Evolutionary conservation across 1,140 invertebrate species (phyloP).

Genomic region (Apis dorsata): DNA sequence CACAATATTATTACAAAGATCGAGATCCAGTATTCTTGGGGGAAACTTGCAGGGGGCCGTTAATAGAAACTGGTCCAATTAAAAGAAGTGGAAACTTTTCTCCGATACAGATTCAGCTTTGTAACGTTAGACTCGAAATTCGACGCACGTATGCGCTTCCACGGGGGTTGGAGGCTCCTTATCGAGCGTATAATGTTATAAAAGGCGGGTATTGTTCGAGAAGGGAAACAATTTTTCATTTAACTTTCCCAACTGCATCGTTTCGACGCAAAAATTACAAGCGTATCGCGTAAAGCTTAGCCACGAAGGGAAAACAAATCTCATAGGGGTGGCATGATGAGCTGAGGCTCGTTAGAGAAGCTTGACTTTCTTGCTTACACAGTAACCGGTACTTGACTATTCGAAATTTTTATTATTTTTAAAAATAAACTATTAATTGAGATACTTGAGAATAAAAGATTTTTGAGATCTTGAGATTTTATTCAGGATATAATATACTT

Average conservation of each 20-base stretch:
- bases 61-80: conserved; percentile 45
- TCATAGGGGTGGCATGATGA: no score
- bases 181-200: conserved; percentile 17
- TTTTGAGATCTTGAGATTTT: no score
- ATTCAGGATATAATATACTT: no score
- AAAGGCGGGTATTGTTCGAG: conserved; percentile 39
- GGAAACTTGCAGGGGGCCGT: conserved; percentile 18
- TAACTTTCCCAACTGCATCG: not conserved
- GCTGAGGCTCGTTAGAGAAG: not conserved
- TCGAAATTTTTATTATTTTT: no score
- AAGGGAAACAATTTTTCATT: conserved; percentile 53
- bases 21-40: not conserved
- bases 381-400: no score
- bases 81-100: conserved; percentile 25
- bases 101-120: not conserved
- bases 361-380: not conserved
- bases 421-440: no score
- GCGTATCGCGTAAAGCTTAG: conserved; percentile 37
- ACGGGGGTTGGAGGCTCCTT: conserved; percentile 18
- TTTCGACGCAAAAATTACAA: conserved; percentile 40
- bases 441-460: no score
- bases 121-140: conserved; percentile 47
- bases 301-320: conserved; percentile 30
- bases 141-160: conserved; percentile 21
- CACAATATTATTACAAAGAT: no score